Percentiles rank a stretch among this genome's conserved stretches.
phyloP scores from a whole-genome alignment of 2,113 vertebrate species.

The Microtus pennsylvanicus region DNA sequence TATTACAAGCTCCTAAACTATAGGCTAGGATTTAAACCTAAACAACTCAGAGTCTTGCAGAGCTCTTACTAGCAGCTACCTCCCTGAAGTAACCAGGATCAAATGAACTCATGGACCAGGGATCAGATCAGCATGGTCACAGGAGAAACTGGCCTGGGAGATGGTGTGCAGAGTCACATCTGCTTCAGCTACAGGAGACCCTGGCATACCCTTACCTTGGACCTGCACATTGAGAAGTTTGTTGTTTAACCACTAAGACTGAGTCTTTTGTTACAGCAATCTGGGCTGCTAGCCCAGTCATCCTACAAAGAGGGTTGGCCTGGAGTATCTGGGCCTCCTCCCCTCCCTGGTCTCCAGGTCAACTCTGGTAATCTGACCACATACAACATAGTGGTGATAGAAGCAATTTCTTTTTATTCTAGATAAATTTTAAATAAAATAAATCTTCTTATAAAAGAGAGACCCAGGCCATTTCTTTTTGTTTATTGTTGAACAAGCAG shows the following conservation, averaged over 20 bases:
- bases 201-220: accelerated
- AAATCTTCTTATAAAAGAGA: not conserved
- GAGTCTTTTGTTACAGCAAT: not conserved
- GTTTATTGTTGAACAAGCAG: constrained; percentile 23
- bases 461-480: not conserved
- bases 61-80: not conserved
- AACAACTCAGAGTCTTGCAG: not conserved
- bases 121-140: not conserved
- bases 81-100: not conserved
- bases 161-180: not conserved
- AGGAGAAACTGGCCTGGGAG: accelerated
- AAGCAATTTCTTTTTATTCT: constrained; percentile 33
- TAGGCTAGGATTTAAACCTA: not conserved
- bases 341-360: not conserved
- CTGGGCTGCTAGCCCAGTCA: not conserved
- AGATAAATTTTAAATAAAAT: not conserved
- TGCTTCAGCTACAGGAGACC: not conserved
- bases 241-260: not conserved
- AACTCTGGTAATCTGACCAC: not conserved
- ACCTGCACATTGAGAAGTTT: no score
- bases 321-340: not conserved
- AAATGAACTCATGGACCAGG: not conserved
- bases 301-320: not conserved
- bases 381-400: not conserved
- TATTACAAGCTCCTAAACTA: not conserved